phyloP scores from a whole-genome alignment of 2,797 vertebrate species.

The Diglossa cyanea region DNA sequence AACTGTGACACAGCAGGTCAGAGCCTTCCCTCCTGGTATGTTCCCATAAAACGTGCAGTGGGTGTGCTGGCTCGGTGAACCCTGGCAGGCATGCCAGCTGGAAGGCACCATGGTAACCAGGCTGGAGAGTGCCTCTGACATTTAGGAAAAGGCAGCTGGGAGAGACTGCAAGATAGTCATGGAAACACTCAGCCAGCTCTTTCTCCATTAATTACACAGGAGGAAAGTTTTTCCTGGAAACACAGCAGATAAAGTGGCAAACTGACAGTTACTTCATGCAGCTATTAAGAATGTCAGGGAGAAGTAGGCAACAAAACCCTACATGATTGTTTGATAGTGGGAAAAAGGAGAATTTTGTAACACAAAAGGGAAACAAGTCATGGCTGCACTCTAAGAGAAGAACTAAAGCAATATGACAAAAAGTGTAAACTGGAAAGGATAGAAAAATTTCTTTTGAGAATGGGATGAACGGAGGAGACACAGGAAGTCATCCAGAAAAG shows the following conservation, averaged over 20 bases:
- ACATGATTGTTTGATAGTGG: background rate
- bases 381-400: background rate
- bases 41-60: background rate
- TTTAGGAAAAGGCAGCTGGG: slow-evolving; percentile 21
- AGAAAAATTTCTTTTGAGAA: background rate
- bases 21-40: background rate
- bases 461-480: background rate
- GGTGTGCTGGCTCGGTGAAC: background rate
- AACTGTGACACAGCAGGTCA: background rate
- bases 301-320: background rate
- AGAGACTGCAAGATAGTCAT: background rate
- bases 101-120: slow-evolving; percentile 16
- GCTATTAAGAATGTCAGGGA: background rate
- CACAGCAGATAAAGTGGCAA: background rate
- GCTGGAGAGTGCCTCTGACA: background rate
- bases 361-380: background rate
- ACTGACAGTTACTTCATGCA: background rate
- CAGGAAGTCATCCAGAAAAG: background rate
- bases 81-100: background rate
- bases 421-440: background rate
- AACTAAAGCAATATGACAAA: background rate
- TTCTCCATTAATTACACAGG: background rate
- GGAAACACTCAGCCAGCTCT: background rate
- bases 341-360: background rate
- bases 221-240: background rate